phyloP scores from a whole-genome alignment of 23 tunicate genomes.

The Botrylloides violaceus region DNA sequence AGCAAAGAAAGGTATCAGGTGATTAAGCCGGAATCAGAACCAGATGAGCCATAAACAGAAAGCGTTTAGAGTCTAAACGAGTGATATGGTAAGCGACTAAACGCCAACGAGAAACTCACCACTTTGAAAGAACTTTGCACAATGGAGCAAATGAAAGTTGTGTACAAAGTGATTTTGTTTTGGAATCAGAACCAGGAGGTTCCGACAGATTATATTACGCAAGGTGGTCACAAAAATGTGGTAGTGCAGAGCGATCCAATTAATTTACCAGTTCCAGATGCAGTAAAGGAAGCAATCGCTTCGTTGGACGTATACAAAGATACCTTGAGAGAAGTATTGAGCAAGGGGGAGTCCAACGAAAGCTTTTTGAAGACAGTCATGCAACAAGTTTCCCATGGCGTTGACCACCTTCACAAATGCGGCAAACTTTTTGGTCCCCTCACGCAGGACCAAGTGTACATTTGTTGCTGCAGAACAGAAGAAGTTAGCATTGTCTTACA shows the following conservation, averaged over 20 bases:
- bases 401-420: neutral
- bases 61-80: no score
- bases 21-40: no score
- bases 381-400: neutral
- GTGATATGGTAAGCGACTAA: no score
- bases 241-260: neutral
- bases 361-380: conserved; percentile 1
- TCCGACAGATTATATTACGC: neutral
- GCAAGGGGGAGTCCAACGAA: neutral
- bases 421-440: neutral
- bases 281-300: neutral
- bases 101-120: no score
- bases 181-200: neutral
- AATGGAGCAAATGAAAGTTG: neutral
- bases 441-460: neutral
- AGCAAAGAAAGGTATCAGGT: no score
- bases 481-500: neutral
- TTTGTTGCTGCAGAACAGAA: neutral
- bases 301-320: neutral
- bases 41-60: no score
- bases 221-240: neutral
- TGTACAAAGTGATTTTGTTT: neutral
- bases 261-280: neutral
- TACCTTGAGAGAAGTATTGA: neutral
- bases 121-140: no score